Evolutionary conservation across 2,888 invertebrate genomes (phyloP).

Genomic region (Leptopterna dolabrata): DNA sequence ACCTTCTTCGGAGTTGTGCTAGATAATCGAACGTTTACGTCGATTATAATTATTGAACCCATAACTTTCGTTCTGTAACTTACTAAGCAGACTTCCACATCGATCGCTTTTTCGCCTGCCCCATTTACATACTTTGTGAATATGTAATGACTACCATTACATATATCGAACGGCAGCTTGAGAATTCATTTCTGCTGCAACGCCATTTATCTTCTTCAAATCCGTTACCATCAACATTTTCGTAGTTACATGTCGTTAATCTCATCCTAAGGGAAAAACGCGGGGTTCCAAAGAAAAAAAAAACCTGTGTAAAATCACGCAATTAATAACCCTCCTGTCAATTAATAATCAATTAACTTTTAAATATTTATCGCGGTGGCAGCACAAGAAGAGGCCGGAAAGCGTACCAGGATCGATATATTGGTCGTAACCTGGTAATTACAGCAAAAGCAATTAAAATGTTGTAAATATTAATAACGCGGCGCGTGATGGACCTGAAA

Average conservation of each 20-base stretch:
- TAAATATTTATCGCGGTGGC: constrained; percentile 24
- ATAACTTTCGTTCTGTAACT: too few relatives aligned
- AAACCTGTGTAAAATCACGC: background rate
- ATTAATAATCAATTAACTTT: constrained; percentile 40
- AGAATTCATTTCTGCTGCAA: too few relatives aligned
- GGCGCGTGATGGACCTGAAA: constrained; percentile 21
- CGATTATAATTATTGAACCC: too few relatives aligned
- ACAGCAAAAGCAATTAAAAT: constrained; percentile 28
- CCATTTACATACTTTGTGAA: too few relatives aligned
- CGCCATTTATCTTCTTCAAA: background rate
- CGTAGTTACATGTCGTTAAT: background rate
- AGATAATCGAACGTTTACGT: too few relatives aligned
- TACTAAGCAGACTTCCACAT: too few relatives aligned
- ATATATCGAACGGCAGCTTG: too few relatives aligned
- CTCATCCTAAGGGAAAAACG: background rate
- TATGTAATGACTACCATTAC: too few relatives aligned
- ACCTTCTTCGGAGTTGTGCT: too few relatives aligned
- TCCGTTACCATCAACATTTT: background rate
- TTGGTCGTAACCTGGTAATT: background rate
- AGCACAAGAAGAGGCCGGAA: background rate
- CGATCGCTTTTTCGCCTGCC: too few relatives aligned
- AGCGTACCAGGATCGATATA: background rate
- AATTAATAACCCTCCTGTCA: constrained; percentile 34
- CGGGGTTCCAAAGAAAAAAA: background rate
- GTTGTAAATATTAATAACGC: constrained; percentile 43